phyloP scores from a whole-genome alignment of 2,113 vertebrate genomes.

The Triplophysa tibetana region DNA sequence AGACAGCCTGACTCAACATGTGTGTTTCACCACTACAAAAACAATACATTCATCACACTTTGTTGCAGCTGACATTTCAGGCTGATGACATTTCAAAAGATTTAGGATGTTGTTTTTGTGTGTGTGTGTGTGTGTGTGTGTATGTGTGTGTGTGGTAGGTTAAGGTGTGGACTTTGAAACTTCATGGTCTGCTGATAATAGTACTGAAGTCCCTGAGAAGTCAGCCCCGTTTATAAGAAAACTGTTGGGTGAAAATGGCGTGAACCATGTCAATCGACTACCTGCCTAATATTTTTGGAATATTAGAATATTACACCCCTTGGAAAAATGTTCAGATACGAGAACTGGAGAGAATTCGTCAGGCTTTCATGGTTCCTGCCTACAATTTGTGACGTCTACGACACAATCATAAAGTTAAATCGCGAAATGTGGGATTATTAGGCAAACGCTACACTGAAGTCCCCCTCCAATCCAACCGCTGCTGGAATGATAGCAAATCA shows the following conservation, averaged over 20 bases:
- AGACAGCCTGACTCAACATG: conserved; percentile 48
- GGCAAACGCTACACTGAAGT: no score
- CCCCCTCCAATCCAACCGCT: no score
- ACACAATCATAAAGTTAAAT: no score
- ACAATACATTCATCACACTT: conserved; percentile 52
- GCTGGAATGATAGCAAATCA: no score
- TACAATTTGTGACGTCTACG: no score
- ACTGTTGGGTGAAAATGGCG: not conserved
- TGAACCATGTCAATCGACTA: not conserved
- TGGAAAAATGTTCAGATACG: not conserved
- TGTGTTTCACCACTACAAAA: conserved; percentile 34
- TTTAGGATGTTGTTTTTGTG: conserved; percentile 40
- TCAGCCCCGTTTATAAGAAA: conserved; percentile 1
- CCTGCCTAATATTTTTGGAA: not conserved
- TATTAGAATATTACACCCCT: no score
- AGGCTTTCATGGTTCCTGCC: no score
- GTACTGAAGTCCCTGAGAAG: conserved; percentile 32
- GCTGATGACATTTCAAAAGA: conserved; percentile 45
- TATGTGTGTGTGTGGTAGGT: conserved; percentile 43
- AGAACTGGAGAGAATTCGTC: not conserved
- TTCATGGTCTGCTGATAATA: conserved; percentile 42
- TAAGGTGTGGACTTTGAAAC: conserved; percentile 49
- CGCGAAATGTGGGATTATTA: not conserved
- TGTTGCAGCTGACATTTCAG: conserved; percentile 47
- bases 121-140: no score